Conservation (phyloP, 2,113 vertebrate genomes). For the Xenopus laevis region DNA sequence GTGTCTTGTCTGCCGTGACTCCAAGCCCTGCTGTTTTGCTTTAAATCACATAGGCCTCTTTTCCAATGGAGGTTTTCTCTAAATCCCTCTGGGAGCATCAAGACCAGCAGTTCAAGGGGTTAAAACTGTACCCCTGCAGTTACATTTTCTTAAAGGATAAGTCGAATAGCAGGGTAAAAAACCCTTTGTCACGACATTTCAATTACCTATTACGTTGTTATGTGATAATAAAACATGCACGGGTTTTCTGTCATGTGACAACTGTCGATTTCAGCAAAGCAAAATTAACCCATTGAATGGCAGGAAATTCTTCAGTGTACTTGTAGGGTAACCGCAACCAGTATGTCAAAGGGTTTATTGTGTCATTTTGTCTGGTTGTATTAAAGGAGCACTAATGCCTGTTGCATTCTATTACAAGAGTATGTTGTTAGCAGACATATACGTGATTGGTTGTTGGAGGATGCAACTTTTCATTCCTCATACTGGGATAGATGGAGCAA, state of each 20-base stretch:
- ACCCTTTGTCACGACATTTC: slow-evolving; percentile 2
- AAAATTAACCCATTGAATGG: neutral
- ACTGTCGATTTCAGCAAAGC: neutral
- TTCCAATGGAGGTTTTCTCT: slow-evolving; percentile 1
- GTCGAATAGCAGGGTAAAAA: slow-evolving; percentile 32
- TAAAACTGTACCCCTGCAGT: neutral
- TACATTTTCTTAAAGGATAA: slow-evolving; percentile 46
- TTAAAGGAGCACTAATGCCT: neutral
- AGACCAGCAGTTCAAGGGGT: slow-evolving; percentile 22
- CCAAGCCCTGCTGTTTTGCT: slow-evolving; percentile 53
- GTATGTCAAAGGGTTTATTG: neutral
- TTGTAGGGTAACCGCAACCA: neutral
- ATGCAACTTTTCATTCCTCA: too few relatives aligned
- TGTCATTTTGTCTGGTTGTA: neutral
- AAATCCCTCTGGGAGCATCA: neutral
- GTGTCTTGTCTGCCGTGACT: slow-evolving; percentile 46
- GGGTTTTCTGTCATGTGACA: neutral
- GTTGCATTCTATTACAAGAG: too few relatives aligned
- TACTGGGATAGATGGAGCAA: too few relatives aligned
- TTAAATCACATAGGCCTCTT: slow-evolving; percentile 38
- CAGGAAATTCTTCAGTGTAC: neutral
- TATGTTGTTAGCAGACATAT: too few relatives aligned
- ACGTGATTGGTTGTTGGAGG: too few relatives aligned
- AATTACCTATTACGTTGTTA: neutral
- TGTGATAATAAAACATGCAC: slow-evolving; percentile 12